Evolutionary conservation across 92 coral and sea anemone species (phyloP), one percentile per base, ranked within the genome.

Genomic region (Epizoanthus illoricatus): DNA sequence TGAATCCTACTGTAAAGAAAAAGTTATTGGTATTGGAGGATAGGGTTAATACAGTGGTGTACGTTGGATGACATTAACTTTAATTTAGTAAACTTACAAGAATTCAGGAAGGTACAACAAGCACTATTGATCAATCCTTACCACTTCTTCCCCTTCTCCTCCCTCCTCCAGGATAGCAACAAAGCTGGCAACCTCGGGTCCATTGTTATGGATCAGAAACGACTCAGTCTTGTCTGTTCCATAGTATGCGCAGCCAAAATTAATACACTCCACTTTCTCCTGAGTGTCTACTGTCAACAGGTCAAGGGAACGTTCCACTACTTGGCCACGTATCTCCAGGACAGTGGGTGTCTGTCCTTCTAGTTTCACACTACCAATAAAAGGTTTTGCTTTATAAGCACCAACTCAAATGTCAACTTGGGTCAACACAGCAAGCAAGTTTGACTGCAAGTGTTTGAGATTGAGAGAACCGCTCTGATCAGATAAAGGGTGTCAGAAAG

Each of bases 101-200:
- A 7, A 52, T 9, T 52, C 60, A 13, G 18, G 17, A 0, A 6
- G 21, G 42, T 73, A 40, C 36, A 40, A 36, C 19, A 28, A 15
- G 43, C 21, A 16, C n/a, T 24, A 33, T 43, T 15, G 17, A 39
- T 12, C 13, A 8, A n/a, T n/a, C 69, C 99, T 89, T 75, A 96
- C 99, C 98, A 91, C 84, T 79, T 96, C 99, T 24, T 96, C 98
- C 1, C 98, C 99, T 61, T 96, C 99, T 66, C 92, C 95, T 15
- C 87, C 99, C 81, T 96, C 99, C 71, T 96, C 99, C 60, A 96
- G 80, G 73, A 96, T 88, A 40, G 88, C 97, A 21, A 96, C 99
- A 89, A 92, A 96, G 89, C 92, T 94, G 45, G 93, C 91, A 52
- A 84, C 63, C 79, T 91, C 99, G 49, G 99, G 98, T n/a, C 99